Evolutionary conservation across 2,888 invertebrate species (phyloP), one percentile per base, ranked within the genome.

Genomic region (Drosophila borborema): DNA sequence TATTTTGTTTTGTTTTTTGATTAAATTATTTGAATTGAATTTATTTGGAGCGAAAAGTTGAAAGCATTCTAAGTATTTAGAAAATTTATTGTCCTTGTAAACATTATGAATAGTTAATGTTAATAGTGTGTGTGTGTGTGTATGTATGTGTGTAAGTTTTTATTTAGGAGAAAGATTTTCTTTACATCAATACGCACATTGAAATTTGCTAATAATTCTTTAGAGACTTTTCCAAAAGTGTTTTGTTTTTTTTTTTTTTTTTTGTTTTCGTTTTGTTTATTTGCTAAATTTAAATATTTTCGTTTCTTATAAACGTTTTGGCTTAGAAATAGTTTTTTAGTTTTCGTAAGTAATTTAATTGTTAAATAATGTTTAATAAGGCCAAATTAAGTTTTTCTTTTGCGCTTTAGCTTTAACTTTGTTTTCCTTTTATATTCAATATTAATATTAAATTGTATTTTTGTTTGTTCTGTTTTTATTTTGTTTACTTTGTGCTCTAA

Each of bases 341-440:
- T 77, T 54, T 43, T 78, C 49, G 71, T 78, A 69, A 66, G 64
- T 77, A 75, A 77, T 74, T 74, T 86, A 74, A 81, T 65, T 59
- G 64, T 86, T 84, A 82, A 89, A 90, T 90, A 91, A 90, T 89
- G 70, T 76, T 88, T 85, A 90, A 90, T 91, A 91, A 91, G 91
- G 91, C 91, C 91, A 92, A 91, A 91, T 91, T 89, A 91, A 91
- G 88, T 92, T 72, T 84, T 73, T 59, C 40, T 53, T 49, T 63
- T 74, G 64, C 72, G 65, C 72, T 56, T 74, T 68, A 71, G 71
- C 70, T 64, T 72, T 79, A 23, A 64, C 45, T 58, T 28, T 61
- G 23, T 61, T 14, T 51, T 14, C 65, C 38, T 36, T 74, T 23
- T 70, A 31, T 64, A 66, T 76, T 71, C 67, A 72, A 64, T 74